Evolutionary conservation across 1,140 invertebrate species (phyloP).

Genomic region (Acromyrmex heyeri): DNA sequence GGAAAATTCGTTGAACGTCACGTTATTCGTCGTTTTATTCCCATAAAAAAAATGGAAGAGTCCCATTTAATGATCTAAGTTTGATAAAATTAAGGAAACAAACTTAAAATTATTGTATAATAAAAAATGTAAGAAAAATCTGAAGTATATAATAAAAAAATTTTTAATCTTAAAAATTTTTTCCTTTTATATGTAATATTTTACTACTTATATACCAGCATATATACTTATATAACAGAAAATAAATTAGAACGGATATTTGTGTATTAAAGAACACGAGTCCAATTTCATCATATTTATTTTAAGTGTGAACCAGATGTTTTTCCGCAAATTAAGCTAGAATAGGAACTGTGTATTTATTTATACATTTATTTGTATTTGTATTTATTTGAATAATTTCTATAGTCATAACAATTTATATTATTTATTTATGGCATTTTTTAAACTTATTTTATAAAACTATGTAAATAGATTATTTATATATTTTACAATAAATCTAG

Average conservation of each 20-base stretch:
- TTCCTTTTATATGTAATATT: background rate
- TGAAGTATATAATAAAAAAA: background rate
- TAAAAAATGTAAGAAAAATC: background rate
- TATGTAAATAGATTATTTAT: background rate
- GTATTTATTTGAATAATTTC: slow-evolving; percentile 6
- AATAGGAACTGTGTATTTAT: background rate
- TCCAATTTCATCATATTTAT: background rate
- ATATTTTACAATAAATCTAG: background rate
- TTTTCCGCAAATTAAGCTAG: background rate
- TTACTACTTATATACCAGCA: background rate
- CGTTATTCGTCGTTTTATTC: slow-evolving; percentile 14
- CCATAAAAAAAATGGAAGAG: background rate
- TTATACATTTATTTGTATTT: background rate
- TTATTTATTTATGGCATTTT: background rate
- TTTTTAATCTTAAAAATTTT: too few relatives aligned
- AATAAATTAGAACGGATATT: background rate
- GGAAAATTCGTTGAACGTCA: slow-evolving; percentile 13
- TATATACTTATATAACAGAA: background rate
- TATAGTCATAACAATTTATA: background rate
- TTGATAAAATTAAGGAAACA: slow-evolving; percentile 2
- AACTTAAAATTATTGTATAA: background rate
- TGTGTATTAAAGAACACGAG: background rate
- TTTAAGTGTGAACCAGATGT: background rate
- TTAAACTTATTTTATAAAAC: background rate
- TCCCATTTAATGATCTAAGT: background rate